A percentile compares a stretch with the other conserved stretches of the same genome.
phyloP scores from a whole-genome alignment of 2,888 invertebrate genomes.

The Dynastes maya region DNA sequence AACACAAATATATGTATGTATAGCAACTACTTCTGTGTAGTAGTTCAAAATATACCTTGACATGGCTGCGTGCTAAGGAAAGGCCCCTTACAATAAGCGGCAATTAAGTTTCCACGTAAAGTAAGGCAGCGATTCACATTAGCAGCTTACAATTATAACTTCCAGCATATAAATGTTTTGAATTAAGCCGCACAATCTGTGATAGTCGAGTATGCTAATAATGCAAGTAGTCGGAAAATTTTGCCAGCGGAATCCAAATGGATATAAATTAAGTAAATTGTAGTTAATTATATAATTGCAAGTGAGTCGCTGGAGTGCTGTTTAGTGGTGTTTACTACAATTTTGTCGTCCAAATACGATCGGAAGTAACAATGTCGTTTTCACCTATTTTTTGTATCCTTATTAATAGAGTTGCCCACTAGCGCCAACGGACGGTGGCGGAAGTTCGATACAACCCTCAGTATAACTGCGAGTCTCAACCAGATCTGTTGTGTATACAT shows the following conservation, averaged over 20 bases:
- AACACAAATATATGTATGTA: too few relatives aligned
- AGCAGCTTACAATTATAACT: constrained; percentile 23
- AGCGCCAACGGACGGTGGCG: too few relatives aligned
- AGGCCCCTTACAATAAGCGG: not conserved
- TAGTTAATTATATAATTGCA: constrained; percentile 12
- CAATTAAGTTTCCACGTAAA: not conserved
- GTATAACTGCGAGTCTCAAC: too few relatives aligned
- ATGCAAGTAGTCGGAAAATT: constrained; percentile 3
- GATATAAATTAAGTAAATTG: constrained; percentile 25
- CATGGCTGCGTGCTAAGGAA: not conserved
- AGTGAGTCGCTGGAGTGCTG: not conserved
- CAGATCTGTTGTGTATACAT: too few relatives aligned
- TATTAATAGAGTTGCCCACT: too few relatives aligned
- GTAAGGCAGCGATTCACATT: constrained; percentile 7
- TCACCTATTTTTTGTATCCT: not conserved
- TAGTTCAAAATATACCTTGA: not conserved
- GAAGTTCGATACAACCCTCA: too few relatives aligned
- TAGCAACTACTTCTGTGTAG: too few relatives aligned
- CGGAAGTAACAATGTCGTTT: not conserved
- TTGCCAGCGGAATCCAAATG: constrained; percentile 22
- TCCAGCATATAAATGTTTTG: constrained; percentile 10
- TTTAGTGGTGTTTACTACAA: constrained; percentile 2
- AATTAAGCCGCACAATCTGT: constrained; percentile 29
- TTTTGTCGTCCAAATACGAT: not conserved
- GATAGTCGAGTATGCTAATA: constrained; percentile 20